These are phyloP conservation scores for Apus apus DNA, from an alignment of 2,113 vertebrate genomes.

Conservation along the genomic window DNA sequence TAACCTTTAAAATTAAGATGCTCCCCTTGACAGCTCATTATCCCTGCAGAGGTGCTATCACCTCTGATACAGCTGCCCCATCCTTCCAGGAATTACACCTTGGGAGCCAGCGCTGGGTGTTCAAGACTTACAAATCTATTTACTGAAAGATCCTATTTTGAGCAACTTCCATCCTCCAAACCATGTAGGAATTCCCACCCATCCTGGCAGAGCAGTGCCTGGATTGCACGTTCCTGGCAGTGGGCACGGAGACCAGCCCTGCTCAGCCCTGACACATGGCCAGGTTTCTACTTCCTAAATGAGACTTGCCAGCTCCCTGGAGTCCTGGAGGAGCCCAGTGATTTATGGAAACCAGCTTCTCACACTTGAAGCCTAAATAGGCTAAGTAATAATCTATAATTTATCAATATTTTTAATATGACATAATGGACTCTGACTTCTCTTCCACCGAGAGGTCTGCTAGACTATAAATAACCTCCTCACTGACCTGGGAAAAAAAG, in stretches of 20 bases:
- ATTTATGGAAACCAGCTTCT: background rate
- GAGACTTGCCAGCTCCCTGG: background rate
- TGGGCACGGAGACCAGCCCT: background rate
- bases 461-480: background rate
- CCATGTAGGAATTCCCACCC: background rate
- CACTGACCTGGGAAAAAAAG: too few species aligned
- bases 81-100: too few species aligned
- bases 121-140: background rate
- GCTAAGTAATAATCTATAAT: background rate
- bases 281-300: background rate
- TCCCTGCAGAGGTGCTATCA: background rate
- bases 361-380: background rate
- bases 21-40: background rate
- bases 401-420: background rate
- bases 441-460: accelerated
- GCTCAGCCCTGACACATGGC: background rate
- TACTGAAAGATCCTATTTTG: background rate
- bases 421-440: background rate
- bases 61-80: accelerated
- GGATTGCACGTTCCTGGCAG: too few species aligned
- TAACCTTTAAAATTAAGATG: too few species aligned
- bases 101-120: accelerated
- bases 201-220: background rate
- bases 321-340: background rate
- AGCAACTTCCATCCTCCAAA: background rate